Evolutionary conservation across 2,797 vertebrate genomes (phyloP).

Genomic region (Aphelocoma californica): DNA sequence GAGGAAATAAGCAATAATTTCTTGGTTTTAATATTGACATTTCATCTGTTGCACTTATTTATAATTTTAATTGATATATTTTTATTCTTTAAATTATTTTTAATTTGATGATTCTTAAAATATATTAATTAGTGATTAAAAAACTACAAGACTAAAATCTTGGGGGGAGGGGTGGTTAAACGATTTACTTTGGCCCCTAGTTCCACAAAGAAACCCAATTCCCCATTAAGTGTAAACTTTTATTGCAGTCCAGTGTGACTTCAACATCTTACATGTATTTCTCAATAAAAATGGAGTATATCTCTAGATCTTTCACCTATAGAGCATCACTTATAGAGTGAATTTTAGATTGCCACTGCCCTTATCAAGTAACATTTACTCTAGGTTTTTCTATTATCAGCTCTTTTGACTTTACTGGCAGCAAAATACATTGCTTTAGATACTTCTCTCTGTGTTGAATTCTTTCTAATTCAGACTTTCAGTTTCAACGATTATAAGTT

Average conservation of each 20-base stretch:
- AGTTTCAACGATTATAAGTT: neutral
- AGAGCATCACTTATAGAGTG: neutral
- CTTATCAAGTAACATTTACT: neutral
- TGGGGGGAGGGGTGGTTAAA: accelerated
- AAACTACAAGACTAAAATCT: neutral
- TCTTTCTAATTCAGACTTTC: neutral
- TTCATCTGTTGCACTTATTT: neutral
- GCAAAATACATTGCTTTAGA: neutral
- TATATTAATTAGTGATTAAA: neutral
- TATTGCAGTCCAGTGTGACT: neutral
- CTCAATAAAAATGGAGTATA: neutral
- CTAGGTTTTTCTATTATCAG: neutral
- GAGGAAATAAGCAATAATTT: neutral
- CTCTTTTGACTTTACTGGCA: neutral
- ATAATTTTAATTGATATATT: neutral
- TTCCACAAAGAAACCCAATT: neutral
- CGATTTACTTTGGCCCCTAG: neutral
- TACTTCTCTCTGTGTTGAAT: neutral
- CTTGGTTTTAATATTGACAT: neutral
- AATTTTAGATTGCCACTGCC: neutral
- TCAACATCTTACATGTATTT: neutral
- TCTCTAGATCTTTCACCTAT: neutral
- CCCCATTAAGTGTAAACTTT: neutral
- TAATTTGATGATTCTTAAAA: neutral
- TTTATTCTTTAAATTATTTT: neutral